These are phyloP conservation scores for Steatocranus sp. DNA, from an alignment of 2,797 vertebrate species.

Conservation along the genomic window DNA sequence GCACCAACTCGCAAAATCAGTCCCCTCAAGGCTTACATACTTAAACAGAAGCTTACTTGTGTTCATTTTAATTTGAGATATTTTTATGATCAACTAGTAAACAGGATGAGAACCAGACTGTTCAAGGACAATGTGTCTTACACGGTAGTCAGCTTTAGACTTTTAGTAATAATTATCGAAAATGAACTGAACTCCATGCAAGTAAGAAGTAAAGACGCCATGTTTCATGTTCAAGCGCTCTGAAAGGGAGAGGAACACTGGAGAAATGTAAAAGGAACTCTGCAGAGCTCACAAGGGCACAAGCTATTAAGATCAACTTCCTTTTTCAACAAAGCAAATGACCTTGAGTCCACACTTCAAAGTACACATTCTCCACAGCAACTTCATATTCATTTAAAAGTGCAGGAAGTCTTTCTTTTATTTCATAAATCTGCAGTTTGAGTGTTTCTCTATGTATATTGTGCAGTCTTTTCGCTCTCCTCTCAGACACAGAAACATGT, in stretches of 20 bases:
- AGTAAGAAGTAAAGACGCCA: background rate
- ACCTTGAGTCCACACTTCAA: background rate
- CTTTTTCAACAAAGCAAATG: background rate
- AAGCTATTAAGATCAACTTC: background rate
- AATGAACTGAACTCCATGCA: background rate
- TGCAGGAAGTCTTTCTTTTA: background rate
- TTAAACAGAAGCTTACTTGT: background rate
- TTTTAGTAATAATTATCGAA: background rate
- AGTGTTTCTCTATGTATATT: background rate
- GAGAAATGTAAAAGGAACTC: background rate
- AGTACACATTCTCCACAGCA: background rate
- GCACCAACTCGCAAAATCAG: background rate
- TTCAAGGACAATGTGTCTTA: background rate
- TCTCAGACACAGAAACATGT: background rate
- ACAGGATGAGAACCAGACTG: background rate
- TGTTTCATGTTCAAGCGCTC: background rate
- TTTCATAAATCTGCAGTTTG: background rate
- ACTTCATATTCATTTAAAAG: background rate
- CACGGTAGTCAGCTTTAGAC: background rate
- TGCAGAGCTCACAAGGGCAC: background rate
- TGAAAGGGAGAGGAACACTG: background rate
- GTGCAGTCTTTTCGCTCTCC: background rate
- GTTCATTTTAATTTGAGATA: background rate
- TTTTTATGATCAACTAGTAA: background rate
- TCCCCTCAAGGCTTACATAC: background rate